These are phyloP conservation scores for Drosophila ficusphila DNA, from an alignment of 1,140 invertebrate genomes.

Conservation along the genomic window DNA sequence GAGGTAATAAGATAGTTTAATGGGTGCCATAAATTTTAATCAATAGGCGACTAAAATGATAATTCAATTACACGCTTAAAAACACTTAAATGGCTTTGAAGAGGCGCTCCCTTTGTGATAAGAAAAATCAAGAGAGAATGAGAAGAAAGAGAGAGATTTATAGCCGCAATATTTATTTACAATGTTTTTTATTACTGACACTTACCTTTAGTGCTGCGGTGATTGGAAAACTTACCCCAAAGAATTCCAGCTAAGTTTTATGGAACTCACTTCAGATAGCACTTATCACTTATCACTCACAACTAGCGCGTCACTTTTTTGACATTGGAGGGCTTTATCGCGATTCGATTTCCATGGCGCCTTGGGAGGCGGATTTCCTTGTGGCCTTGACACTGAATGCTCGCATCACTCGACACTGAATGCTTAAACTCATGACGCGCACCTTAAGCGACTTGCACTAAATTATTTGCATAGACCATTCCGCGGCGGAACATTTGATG, in stretches of 20 bases:
- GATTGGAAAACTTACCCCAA: constrained; percentile 35
- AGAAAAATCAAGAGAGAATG: not conserved
- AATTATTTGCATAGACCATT: constrained; percentile 44
- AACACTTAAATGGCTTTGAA: not conserved
- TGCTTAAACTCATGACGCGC: constrained; percentile 31
- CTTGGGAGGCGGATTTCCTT: constrained; percentile 26
- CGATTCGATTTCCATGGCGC: constrained; percentile 22
- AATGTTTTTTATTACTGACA: constrained; percentile 2
- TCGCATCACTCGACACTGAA: constrained; percentile 7
- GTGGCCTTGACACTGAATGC: constrained; percentile 42
- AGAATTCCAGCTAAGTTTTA: not conserved
- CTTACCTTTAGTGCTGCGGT: constrained; percentile 26
- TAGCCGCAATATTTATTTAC: not conserved
- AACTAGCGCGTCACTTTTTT: constrained; percentile 1
- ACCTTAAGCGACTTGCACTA: constrained; percentile 24
- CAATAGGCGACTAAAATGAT: constrained; percentile 7
- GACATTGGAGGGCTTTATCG: constrained; percentile 6
- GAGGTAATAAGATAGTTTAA: constrained; percentile 2
- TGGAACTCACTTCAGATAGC: constrained; percentile 16
- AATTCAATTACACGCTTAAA: not conserved
- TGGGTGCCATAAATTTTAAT: not conserved
- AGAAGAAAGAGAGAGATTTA: constrained; percentile 1
- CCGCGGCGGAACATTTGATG: constrained; percentile 37
- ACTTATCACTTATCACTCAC: constrained; percentile 13
- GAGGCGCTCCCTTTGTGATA: constrained; percentile 19